Base-by-base conservation (phyloP, 2,888 invertebrate species). In the Troglohyphantes excavatus region DNA sequence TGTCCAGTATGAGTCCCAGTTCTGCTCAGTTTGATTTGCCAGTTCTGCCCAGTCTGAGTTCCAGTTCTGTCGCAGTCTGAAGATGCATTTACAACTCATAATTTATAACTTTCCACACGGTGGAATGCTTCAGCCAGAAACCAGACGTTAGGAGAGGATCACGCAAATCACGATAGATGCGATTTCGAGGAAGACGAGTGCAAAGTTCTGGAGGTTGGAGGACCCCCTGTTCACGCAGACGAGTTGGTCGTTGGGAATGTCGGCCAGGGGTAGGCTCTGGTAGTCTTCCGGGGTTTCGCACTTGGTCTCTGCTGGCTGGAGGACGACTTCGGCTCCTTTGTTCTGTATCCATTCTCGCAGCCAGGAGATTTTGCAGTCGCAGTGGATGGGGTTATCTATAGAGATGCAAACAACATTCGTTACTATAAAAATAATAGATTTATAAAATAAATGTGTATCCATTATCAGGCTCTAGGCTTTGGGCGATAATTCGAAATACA, bases 361-460 rank as follows among this genome's bases (percentile, higher is more conserved):
- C 98, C 98, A 98, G 76, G 96, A 95, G 92, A 98, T 94, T 92
- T 97, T 97, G 93, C 98, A 98, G 92, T 97, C 96, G 93, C 98
- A 98, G 90, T 96, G 95, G 92, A 98, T 94, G 13, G 97, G 97
- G 94, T 98, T 98, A 94, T 97, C 98, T 98, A 94, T 0, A 27
- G 11, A 59, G 17, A 53, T 19, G n/a, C n/a, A n/a, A n/a, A n/a
- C n/a, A n/a, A n/a, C n/a, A n/a, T n/a, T n/a, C n/a, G n/a, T n/a
- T n/a, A 27, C 7, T 5, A 23, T 6, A 46, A 19, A 9, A 9
- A 33, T 23, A n/a, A 9, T 0, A n/a, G n/a, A n/a, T n/a, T n/a
- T n/a, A n/a, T n/a, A n/a, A n/a, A n/a, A n/a, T n/a, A n/a, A n/a
- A n/a, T n/a, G n/a, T n/a, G n/a, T n/a, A n/a, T n/a, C n/a, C n/a